Evolutionary conservation across 2,113 vertebrate species (phyloP).

Genomic region (Mormoops blainvillei): DNA sequence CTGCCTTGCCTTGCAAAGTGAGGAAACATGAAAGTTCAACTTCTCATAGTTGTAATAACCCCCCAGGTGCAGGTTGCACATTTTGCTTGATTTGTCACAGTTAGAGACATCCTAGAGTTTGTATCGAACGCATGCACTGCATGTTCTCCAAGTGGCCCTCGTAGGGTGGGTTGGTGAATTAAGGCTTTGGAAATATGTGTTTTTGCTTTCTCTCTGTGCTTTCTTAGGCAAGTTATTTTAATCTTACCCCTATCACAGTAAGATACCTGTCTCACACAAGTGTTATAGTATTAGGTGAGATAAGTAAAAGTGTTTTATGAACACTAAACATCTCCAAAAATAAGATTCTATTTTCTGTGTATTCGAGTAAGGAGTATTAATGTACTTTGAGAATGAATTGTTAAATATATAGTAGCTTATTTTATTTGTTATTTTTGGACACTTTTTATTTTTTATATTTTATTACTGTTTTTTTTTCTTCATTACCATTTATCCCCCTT

Average conservation of each 20-base stretch:
- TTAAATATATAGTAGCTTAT: background rate
- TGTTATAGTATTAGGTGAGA: background rate
- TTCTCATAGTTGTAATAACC: background rate
- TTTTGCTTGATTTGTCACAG: background rate
- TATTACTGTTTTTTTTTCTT: too few relatives aligned
- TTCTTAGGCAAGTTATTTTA: background rate
- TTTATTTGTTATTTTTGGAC: background rate
- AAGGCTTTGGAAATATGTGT: background rate
- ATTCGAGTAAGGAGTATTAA: background rate
- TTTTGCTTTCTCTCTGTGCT: background rate
- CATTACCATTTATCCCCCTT: too few relatives aligned
- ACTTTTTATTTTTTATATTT: too few relatives aligned
- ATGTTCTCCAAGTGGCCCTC: fast-evolving
- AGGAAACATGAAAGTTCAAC: constrained; percentile 64
- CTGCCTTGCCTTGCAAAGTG: constrained; percentile 21
- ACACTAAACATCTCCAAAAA: background rate
- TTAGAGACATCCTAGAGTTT: background rate
- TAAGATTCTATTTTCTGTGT: background rate
- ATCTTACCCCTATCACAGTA: background rate
- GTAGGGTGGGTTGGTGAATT: background rate
- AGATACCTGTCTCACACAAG: background rate
- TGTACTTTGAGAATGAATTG: background rate
- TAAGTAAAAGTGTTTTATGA: background rate
- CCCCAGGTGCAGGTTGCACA: background rate
- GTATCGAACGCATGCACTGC: background rate